Evolutionary conservation across 35 echinoderm and acorn worm species (phyloP), one percentile per base, ranked within the genome.

Genomic region (Heliocidaris tuberculata): DNA sequence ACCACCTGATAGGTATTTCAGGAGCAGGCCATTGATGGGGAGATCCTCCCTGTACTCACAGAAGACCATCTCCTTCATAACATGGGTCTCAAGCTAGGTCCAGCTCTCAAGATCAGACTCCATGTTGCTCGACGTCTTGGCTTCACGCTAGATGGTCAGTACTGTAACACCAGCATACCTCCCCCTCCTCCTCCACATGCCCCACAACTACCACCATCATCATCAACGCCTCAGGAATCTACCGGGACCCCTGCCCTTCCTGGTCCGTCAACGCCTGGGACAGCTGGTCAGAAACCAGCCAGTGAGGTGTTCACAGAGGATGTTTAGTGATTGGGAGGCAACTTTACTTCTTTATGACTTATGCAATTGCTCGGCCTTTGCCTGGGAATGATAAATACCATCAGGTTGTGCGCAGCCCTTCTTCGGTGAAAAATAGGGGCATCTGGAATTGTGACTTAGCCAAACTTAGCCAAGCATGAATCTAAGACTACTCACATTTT

Each of bases 11-110:
- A 99, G 98, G 92, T 97, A 48, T 99, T 99, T 95, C 78, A 96
- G 59, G 98, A 99, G 24, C 98, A 97, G 93, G 98, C 96, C 31
- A 99, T 99, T 10, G 98, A 99, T 94, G 97, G 98, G 89, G 98
- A 99, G 65, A 99, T 97, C 85, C 96, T 99, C 2, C 97, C 98
- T 65, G 94, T 99, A 30, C 60, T 99, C 52, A 99, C 98, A 16
- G 97, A 99, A 56, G 97, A 99, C 9, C 98, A 99, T 86, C 95
- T 99, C 6, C 93, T 99, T 10, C 94, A 97, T 48, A 96, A 96
- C 94, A 97, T 99, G 95, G 96, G 97, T 6, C 92, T 99, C 5
- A 99, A 99, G 70, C 93, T 99, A 16, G 98, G 98, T 6, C 98
- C 98, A 24, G 97, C 98, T 8, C 94, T 99, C 42, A 99, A 97